These are phyloP conservation scores for Phyllostomus discolor DNA, from an alignment of 2,113 vertebrate species.

Conservation along the genomic window DNA sequence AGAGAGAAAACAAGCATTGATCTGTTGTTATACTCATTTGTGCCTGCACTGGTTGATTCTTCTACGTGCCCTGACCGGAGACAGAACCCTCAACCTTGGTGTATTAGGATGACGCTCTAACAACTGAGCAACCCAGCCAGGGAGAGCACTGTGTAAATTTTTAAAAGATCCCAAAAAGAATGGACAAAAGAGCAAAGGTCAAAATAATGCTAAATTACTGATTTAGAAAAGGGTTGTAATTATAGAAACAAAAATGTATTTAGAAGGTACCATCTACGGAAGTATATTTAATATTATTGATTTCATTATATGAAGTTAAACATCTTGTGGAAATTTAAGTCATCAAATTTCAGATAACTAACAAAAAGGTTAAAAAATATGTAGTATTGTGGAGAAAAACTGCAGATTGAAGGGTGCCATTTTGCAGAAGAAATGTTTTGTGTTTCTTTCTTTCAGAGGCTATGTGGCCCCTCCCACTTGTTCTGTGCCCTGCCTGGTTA, in stretches of 20 bases:
- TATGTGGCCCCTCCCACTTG: slow-evolving; percentile 91
- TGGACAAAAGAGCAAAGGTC: not conserved
- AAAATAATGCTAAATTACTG: not conserved
- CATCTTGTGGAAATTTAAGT: not conserved
- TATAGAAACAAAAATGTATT: not conserved
- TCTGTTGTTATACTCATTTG: too few relatives aligned
- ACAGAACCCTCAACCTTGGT: too few relatives aligned
- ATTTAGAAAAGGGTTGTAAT: not conserved
- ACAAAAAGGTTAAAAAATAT: not conserved
- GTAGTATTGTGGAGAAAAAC: not conserved
- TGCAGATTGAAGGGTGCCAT: slow-evolving; percentile 1
- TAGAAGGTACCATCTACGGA: slow-evolving; percentile 15
- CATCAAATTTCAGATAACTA: not conserved
- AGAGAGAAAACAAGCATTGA: too few relatives aligned
- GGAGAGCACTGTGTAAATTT: not conserved
- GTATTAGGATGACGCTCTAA: too few relatives aligned
- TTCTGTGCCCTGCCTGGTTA: slow-evolving; percentile 95
- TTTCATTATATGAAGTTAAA: slow-evolving; percentile 15
- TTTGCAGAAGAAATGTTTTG: not conserved
- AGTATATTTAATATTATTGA: slow-evolving; percentile 26
- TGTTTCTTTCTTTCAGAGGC: slow-evolving; percentile 86
- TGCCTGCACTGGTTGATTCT: too few relatives aligned
- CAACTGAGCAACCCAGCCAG: too few relatives aligned
- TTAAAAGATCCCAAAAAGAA: not conserved
- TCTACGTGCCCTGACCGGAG: too few relatives aligned